These are phyloP conservation scores for Helogale parvula DNA, from an alignment of 2,113 vertebrate genomes.

Conservation along the genomic window DNA sequence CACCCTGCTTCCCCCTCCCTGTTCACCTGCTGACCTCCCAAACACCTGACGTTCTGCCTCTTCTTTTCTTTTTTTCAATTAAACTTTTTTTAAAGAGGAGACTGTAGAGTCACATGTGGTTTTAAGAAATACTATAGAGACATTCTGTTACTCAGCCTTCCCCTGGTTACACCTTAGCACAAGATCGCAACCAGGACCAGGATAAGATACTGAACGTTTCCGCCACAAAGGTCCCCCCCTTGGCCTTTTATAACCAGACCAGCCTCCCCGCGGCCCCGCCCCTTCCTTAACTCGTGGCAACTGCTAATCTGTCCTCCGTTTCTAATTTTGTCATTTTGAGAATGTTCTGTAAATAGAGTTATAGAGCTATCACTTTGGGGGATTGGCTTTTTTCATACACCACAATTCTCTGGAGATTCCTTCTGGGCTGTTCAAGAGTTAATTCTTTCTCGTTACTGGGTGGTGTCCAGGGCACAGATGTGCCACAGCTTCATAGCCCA, in stretches of 20 bases:
- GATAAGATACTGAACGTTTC: neutral
- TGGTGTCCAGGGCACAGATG: accelerated
- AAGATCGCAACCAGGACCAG: neutral
- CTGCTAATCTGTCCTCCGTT: neutral
- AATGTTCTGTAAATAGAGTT: neutral
- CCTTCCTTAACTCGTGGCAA: neutral
- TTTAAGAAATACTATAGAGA: neutral
- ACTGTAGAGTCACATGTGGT: neutral
- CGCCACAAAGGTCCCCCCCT: neutral
- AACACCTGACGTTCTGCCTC: accelerated
- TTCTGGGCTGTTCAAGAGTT: neutral
- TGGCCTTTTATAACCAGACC: neutral
- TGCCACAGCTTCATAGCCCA: neutral
- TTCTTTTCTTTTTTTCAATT: neutral
- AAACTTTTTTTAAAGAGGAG: neutral
- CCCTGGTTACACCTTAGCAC: neutral
- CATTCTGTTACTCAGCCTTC: neutral
- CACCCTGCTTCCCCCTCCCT: neutral
- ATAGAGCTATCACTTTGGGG: neutral
- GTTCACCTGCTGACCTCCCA: accelerated
- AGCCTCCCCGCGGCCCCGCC: neutral
- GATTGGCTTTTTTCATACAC: no score
- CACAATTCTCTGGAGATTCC: neutral
- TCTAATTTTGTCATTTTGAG: neutral
- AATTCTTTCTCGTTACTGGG: neutral